These are phyloP conservation scores for Leptopterna dolabrata DNA, from an alignment of 2,888 invertebrate species.

Conservation along the genomic window DNA sequence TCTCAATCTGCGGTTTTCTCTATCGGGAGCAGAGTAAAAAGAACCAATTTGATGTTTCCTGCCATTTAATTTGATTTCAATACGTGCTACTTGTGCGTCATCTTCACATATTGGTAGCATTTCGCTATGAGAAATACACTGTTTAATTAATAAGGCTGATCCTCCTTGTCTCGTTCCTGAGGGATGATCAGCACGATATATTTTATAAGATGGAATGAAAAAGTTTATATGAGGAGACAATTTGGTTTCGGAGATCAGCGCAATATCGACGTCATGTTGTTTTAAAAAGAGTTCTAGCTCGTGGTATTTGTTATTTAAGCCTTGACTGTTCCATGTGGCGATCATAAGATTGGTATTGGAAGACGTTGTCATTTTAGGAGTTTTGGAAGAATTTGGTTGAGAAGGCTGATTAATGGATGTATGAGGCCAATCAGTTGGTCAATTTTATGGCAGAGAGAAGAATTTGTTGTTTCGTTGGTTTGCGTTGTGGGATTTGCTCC, in stretches of 20 bases:
- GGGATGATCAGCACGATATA: neutral
- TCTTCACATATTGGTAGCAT: slow-evolving; percentile 19
- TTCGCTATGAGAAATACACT: slow-evolving; percentile 12
- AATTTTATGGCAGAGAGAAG: neutral
- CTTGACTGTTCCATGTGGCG: neutral
- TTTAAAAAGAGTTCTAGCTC: too few relatives aligned
- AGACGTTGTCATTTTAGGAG: neutral
- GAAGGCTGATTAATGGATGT: neutral
- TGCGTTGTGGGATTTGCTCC: neutral
- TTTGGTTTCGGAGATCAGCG: too few relatives aligned
- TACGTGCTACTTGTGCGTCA: slow-evolving; percentile 26
- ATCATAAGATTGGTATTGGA: neutral
- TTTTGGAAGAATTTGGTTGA: neutral
- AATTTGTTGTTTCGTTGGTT: neutral
- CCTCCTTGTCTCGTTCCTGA: slow-evolving; percentile 16
- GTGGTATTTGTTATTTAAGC: neutral
- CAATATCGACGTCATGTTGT: too few relatives aligned
- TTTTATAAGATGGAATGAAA: slow-evolving; percentile 16
- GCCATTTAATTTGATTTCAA: neutral
- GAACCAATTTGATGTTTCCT: neutral
- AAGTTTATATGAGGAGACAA: too few relatives aligned
- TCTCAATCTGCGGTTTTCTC: neutral
- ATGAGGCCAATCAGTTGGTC: neutral
- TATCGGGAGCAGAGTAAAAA: slow-evolving; percentile 33
- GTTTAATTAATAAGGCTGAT: slow-evolving; percentile 9